phyloP scores from a whole-genome alignment of 64 coral and sea anemone genomes.

The Anthopleura sola region DNA sequence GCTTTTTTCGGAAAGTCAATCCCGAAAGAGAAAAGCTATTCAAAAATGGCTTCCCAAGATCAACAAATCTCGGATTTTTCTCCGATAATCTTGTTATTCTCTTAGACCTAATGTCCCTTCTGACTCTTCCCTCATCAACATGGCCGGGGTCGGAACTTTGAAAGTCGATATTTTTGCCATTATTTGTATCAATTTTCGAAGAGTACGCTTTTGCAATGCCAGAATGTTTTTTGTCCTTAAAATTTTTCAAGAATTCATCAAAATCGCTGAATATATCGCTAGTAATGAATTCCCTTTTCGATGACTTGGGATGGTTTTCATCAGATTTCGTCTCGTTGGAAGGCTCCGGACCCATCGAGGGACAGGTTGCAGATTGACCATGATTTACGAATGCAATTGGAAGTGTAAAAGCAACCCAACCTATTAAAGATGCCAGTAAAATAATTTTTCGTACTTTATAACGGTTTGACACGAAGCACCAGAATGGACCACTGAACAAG shows the following conservation, averaged over 20 bases:
- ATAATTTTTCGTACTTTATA: slow-evolving; percentile 65
- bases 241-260: neutral
- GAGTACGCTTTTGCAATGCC: neutral
- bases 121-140: neutral
- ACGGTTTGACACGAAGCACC: slow-evolving; percentile 67
- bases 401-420: slow-evolving; percentile 70
- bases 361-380: neutral
- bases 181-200: neutral
- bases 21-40: slow-evolving; percentile 58
- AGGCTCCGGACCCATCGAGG: neutral
- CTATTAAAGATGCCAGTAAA: slow-evolving; percentile 52
- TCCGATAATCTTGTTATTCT: neutral
- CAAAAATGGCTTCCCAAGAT: slow-evolving; percentile 30
- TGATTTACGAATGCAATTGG: slow-evolving; percentile 55
- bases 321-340: slow-evolving; percentile 28
- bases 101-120: neutral
- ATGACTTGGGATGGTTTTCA: neutral
- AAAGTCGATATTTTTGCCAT: neutral
- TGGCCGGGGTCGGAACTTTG: neutral
- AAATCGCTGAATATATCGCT: neutral
- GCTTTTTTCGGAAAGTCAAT: slow-evolving; percentile 11
- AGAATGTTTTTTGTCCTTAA: neutral
- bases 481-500: slow-evolving; percentile 65
- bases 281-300: neutral
- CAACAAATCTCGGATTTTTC: neutral